Percentiles rank a stretch among this genome's conserved stretches.
Conservation (phyloP, 1,140 invertebrate genomes). For the Triops cancriformis region DNA sequence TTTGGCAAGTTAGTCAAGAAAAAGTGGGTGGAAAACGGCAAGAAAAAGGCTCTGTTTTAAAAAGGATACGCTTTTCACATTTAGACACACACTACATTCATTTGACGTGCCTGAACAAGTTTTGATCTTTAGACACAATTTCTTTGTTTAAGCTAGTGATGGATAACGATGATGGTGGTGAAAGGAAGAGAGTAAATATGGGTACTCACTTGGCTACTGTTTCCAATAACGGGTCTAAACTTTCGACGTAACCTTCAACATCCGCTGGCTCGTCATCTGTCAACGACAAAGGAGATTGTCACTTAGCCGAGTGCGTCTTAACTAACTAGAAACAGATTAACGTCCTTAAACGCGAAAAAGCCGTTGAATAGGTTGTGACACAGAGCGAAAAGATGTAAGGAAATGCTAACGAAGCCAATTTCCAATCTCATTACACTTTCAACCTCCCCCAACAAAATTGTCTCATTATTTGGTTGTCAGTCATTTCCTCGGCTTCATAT, state of each 20-base stretch:
- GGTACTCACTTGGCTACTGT: background rate
- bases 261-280: background rate
- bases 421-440: slow-evolving; percentile 1
- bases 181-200: background rate
- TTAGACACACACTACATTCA: background rate
- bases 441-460: background rate
- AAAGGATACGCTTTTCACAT: background rate
- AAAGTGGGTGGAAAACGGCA: background rate
- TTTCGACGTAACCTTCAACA: slow-evolving; percentile 5
- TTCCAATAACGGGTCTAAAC: background rate
- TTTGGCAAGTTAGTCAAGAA: background rate
- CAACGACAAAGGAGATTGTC: background rate
- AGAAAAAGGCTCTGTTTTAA: background rate
- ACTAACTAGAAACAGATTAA: no score
- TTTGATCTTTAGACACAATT: background rate
- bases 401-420: background rate
- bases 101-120: background rate
- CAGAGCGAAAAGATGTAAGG: background rate
- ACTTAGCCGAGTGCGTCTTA: background rate
- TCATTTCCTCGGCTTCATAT: background rate
- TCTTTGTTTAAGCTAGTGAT: background rate
- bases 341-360: no score
- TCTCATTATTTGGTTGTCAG: background rate
- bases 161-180: background rate
- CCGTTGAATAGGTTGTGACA: no score